These are phyloP conservation scores for Lonchura striata DNA, from an alignment of 2,113 vertebrate species.

Conservation along the genomic window DNA sequence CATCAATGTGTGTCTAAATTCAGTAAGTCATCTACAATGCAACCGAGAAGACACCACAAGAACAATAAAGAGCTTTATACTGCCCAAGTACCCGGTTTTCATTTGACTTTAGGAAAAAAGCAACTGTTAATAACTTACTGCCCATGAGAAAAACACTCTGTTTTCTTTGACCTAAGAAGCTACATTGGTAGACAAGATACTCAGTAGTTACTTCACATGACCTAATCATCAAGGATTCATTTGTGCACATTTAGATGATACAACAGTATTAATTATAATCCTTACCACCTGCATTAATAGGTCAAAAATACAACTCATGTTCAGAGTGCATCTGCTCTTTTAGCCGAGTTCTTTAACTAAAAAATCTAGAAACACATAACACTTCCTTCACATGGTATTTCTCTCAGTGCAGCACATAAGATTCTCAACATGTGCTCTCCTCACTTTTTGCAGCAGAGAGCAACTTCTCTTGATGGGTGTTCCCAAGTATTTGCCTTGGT, in stretches of 20 bases:
- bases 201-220: not conserved
- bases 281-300: not conserved
- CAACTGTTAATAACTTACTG: not conserved
- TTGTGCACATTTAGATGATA: not conserved
- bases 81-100: not conserved
- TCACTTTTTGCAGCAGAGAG: not conserved
- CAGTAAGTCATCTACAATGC: not conserved
- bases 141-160: not conserved
- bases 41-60: slow-evolving; percentile 11
- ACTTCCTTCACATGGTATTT: not conserved
- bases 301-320: not conserved
- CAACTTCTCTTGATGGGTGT: not conserved
- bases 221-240: not conserved
- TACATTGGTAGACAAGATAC: not conserved
- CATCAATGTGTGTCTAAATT: not conserved
- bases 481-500: not conserved
- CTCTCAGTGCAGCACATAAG: not conserved
- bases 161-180: not conserved
- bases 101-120: slow-evolving; percentile 5
- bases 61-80: slow-evolving; percentile 13
- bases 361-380: accelerated
- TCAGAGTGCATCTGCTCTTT: not conserved
- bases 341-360: not conserved
- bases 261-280: not conserved
- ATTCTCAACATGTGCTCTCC: not conserved